Conservation (phyloP, 1,140 invertebrate species). For the Cydia amplana region DNA sequence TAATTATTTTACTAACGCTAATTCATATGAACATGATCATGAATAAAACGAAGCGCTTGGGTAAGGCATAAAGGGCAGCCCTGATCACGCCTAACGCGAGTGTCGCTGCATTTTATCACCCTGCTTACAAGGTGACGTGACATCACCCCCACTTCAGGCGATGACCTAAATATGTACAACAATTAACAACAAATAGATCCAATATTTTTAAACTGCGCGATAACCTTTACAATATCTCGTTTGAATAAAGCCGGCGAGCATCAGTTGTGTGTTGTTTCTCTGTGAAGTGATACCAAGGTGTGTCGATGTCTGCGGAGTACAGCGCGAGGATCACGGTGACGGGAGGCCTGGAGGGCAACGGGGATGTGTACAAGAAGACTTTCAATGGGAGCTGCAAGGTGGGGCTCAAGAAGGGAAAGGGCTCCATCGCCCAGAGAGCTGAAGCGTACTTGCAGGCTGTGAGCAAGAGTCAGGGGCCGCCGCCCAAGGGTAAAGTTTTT, state of each 20-base stretch:
- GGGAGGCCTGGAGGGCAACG: conserved; percentile 50
- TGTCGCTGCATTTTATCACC: neutral
- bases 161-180: conserved; percentile 33
- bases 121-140: conserved; percentile 12
- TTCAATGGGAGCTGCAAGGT: conserved; percentile 55
- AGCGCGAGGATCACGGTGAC: conserved; percentile 52
- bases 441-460: conserved; percentile 67
- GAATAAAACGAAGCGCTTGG: too few relatives aligned
- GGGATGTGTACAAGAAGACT: conserved; percentile 47
- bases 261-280: conserved; percentile 35
- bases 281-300: conserved; percentile 34
- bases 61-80: neutral
- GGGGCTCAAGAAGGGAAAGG: conserved; percentile 54
- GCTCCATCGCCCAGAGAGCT: conserved; percentile 61
- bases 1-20: too few relatives aligned
- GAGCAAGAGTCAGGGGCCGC: conserved; percentile 49
- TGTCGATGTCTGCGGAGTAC: conserved; percentile 48
- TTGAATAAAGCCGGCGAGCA: conserved; percentile 20
- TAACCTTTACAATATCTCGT: conserved; percentile 46
- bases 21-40: too few relatives aligned
- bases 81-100: conserved; percentile 1
- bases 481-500: conserved; percentile 47
- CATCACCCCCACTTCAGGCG: conserved; percentile 20
- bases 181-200: conserved; percentile 33
- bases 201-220: conserved; percentile 39